phyloP scores from a whole-genome alignment of 1,140 invertebrate genomes.

The Pteromalus puparum region DNA sequence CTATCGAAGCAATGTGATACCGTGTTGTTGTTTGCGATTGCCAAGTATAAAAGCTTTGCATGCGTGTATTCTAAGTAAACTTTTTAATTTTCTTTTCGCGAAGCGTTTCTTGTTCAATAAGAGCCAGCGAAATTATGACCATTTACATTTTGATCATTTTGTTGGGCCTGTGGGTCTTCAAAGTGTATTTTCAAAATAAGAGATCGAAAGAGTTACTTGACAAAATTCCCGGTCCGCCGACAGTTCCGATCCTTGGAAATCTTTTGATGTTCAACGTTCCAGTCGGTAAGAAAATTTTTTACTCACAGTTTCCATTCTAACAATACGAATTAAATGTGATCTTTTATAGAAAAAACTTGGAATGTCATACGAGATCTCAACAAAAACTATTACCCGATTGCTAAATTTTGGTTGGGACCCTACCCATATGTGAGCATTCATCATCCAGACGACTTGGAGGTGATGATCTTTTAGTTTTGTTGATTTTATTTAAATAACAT shows the following conservation, averaged over 20 bases:
- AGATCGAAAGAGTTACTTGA: conserved; percentile 41
- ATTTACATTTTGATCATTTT: not conserved
- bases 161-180: not conserved
- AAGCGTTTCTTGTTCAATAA: no score
- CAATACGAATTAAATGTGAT: not conserved
- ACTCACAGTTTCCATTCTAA: not conserved
- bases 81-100: no score
- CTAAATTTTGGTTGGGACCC: conserved; percentile 49
- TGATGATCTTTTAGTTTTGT: conserved; percentile 30
- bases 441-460: conserved; percentile 63
- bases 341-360: conserved; percentile 54
- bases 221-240: conserved; percentile 56
- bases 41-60: no score
- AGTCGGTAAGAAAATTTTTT: conserved; percentile 37
- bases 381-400: conserved; percentile 57
- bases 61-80: no score
- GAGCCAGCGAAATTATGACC: not conserved
- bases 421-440: conserved; percentile 36
- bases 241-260: conserved; percentile 59
- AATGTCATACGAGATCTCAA: not conserved
- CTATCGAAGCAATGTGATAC: not conserved
- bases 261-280: conserved; percentile 34
- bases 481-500: not conserved
- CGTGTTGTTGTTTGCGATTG: not conserved
- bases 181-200: conserved; percentile 37